Evolutionary conservation across 2,888 invertebrate species (phyloP).

Genomic region (Perithous albicinctus): DNA sequence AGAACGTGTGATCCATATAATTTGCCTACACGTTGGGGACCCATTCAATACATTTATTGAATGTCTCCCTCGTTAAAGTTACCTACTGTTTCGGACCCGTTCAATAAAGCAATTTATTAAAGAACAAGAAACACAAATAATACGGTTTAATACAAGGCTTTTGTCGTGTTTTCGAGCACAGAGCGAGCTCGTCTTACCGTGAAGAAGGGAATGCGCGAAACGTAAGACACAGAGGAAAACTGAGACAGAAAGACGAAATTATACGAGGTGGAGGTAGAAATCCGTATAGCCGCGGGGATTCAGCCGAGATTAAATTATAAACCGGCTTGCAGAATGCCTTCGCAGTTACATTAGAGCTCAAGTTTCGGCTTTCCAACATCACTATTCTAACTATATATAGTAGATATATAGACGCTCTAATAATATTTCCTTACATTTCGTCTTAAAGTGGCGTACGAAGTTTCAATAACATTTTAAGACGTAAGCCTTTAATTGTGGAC

Average conservation of each 20-base stretch:
- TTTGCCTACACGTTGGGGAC: too few species aligned
- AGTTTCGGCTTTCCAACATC: conserved; percentile 14
- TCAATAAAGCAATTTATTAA: not conserved
- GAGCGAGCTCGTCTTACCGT: conserved; percentile 1
- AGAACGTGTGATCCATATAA: too few species aligned
- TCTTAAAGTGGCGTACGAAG: not conserved
- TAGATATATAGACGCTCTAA: not conserved
- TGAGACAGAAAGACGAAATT: conserved; percentile 4
- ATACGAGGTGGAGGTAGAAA: conserved; percentile 10
- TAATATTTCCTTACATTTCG: not conserved
- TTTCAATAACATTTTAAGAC: not conserved
- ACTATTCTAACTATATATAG: not conserved
- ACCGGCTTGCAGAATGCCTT: conserved; percentile 25
- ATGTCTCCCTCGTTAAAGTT: too few species aligned
- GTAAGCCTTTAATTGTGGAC: not conserved
- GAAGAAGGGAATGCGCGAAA: conserved; percentile 7
- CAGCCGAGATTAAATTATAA: conserved; percentile 27
- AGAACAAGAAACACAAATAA: not conserved
- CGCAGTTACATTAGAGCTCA: conserved; percentile 23
- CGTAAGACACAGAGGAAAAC: conserved; percentile 5
- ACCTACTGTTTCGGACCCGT: not conserved
- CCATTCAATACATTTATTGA: too few species aligned
- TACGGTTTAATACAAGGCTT: not conserved
- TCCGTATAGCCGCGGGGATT: conserved; percentile 15
- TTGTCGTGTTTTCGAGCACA: not conserved